Evolutionary conservation across 2,888 invertebrate genomes (phyloP), one percentile per base, ranked within the genome.

Genomic region (Epinotia ramella): DNA sequence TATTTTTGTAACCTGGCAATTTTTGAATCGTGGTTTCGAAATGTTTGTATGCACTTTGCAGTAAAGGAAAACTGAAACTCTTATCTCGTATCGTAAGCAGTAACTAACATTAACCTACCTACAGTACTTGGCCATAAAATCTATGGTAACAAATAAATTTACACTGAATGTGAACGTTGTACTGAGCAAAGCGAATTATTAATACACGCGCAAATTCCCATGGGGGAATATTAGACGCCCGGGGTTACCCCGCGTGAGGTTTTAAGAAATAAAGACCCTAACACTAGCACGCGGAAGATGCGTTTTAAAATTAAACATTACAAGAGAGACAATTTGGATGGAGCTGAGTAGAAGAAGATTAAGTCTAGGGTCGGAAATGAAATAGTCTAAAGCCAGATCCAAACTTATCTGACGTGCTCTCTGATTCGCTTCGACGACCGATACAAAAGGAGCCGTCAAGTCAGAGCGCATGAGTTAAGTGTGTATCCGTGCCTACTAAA

Each of bases 101-200:
- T 88, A 87, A 84, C 89, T 90, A 90, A 89, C 83, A 82, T 87
- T 87, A 89, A 83, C 86, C 88, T 92, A 92, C 84, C 87, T 91
- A 91, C 81, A 90, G 89, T 91, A 93, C 89, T 91, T 92, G 91
- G 91, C 93, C 93, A 88, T 93, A 91, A 85, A 84, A 84, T 88
- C 93, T 93, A 93, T 93, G 94, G 94, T 94, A 94, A 94, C 94
- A 88, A 89, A 90, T 87, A 90, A 85, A 89, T 86, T 85, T 87
- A 90, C 84, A 88, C 44, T 69, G 59, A 69, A 69, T 83, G 84
- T 85, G 83, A 87, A 88, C 84, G 84, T 83, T 87, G 87, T 88
- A 88, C 86, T 91, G 91, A 91, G 90, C 91, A 89, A 90, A 91
- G 89, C 87, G 83, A 88, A 83, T 82, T 78, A 76, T 68, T 66